Conservation (phyloP, 2,797 vertebrate genomes). For the Calcarius lapponicus region DNA sequence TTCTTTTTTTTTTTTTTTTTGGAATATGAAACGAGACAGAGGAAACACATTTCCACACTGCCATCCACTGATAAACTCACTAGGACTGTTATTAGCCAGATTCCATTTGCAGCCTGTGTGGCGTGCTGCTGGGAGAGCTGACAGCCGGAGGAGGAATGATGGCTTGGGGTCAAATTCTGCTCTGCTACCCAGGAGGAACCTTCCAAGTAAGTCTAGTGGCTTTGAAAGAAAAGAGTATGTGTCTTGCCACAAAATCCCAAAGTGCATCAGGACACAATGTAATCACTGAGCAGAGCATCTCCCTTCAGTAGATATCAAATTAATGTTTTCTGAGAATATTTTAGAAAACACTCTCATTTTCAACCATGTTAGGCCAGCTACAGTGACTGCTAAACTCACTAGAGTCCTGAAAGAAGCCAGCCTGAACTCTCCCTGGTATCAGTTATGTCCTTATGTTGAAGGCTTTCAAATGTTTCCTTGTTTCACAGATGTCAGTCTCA, state of each 20-base stretch:
- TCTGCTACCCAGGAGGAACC: not conserved
- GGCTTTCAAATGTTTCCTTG: not conserved
- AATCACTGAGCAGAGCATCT: not conserved
- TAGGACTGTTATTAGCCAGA: slow-evolving; percentile 6
- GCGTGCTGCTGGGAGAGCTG: slow-evolving; percentile 3
- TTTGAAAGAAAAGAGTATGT: not conserved
- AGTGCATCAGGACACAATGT: not conserved
- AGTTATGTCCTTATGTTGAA: not conserved
- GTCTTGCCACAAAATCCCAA: not conserved
- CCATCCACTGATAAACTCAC: slow-evolving; percentile 37
- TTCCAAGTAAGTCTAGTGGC: not conserved
- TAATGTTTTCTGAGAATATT: not conserved
- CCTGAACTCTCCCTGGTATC: not conserved
- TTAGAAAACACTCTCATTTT: not conserved
- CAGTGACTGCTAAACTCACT: not conserved
- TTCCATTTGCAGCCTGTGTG: not conserved
- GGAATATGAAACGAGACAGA: not conserved
- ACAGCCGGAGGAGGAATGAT: slow-evolving; percentile 11
- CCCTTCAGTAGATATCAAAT: not conserved
- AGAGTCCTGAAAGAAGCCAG: not conserved
- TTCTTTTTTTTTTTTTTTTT: not conserved
- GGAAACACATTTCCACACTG: slow-evolving; percentile 11
- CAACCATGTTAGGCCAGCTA: not conserved
- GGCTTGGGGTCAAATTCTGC: not conserved
- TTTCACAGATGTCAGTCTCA: not conserved